phyloP scores from a whole-genome alignment of 2,888 invertebrate genomes.

The Galerucella pusilla region DNA sequence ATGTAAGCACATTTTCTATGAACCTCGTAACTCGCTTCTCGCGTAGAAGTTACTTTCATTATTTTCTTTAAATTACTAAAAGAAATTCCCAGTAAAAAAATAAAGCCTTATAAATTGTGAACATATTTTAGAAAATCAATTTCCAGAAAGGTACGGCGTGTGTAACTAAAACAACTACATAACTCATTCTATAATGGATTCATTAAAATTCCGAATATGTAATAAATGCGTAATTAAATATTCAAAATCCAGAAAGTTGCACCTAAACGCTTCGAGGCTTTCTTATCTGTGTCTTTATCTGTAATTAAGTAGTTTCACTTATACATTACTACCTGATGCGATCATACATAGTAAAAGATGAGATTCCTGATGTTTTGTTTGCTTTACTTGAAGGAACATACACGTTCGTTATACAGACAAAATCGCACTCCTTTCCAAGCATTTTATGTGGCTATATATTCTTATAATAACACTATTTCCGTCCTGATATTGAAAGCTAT shows the following conservation, averaged over 20 bases:
- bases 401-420: neutral
- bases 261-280: constrained; percentile 10
- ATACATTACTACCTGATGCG: constrained; percentile 5
- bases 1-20: too few relatives aligned
- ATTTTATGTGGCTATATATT: too few relatives aligned
- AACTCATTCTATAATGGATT: constrained; percentile 50
- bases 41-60: neutral
- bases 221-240: constrained; percentile 48
- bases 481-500: too few relatives aligned
- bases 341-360: neutral
- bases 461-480: too few relatives aligned
- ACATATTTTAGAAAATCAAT: constrained; percentile 23
- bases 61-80: neutral
- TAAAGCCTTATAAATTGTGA: neutral
- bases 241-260: constrained; percentile 48
- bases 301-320: constrained; percentile 10
- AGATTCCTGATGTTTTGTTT: neutral
- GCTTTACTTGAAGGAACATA: neutral
- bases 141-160: constrained; percentile 43
- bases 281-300: constrained; percentile 8
- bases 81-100: neutral
- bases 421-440: too few relatives aligned
- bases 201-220: constrained; percentile 51
- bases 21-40: too few relatives aligned
- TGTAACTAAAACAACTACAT: constrained; percentile 48